Percentiles rank a stretch among this genome's conserved stretches.
Conservation (phyloP, 1,140 invertebrate species). For the Melipona quadrifasciata region DNA sequence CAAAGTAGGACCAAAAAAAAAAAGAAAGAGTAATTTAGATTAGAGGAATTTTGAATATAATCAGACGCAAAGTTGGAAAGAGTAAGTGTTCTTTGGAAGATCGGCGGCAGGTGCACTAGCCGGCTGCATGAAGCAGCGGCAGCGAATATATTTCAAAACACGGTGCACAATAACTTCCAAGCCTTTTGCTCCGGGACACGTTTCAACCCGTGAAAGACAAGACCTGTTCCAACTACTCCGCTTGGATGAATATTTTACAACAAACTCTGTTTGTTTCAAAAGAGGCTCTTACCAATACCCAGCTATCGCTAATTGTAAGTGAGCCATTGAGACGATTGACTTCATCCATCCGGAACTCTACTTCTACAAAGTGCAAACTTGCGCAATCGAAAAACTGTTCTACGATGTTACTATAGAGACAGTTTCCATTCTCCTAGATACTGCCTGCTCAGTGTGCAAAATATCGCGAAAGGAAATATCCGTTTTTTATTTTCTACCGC, state of each 20-base stretch:
- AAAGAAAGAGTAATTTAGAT: background rate
- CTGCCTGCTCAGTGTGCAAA: too few relatives aligned
- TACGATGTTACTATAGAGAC: too few relatives aligned
- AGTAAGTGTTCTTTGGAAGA: conserved; percentile 28
- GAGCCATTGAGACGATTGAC: background rate
- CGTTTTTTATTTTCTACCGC: background rate
- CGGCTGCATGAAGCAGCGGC: conserved; percentile 47
- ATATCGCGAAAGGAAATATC: too few relatives aligned
- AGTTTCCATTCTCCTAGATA: too few relatives aligned
- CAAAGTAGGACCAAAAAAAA: too few relatives aligned
- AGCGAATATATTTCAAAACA: conserved; percentile 37
- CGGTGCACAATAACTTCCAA: conserved; percentile 39
- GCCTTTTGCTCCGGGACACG: background rate
- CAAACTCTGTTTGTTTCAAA: background rate
- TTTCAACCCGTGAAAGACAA: conserved; percentile 1
- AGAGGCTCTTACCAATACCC: background rate
- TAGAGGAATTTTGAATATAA: background rate
- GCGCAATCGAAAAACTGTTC: too few relatives aligned
- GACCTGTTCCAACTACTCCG: background rate
- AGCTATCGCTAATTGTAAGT: background rate
- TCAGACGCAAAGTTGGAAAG: background rate
- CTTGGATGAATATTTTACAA: background rate
- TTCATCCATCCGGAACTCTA: background rate
- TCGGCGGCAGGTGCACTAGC: conserved; percentile 57
- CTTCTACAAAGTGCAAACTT: too few relatives aligned